Evolutionary conservation across 2,888 invertebrate genomes (phyloP).

Genomic region (Drosophila kuntzei): DNA sequence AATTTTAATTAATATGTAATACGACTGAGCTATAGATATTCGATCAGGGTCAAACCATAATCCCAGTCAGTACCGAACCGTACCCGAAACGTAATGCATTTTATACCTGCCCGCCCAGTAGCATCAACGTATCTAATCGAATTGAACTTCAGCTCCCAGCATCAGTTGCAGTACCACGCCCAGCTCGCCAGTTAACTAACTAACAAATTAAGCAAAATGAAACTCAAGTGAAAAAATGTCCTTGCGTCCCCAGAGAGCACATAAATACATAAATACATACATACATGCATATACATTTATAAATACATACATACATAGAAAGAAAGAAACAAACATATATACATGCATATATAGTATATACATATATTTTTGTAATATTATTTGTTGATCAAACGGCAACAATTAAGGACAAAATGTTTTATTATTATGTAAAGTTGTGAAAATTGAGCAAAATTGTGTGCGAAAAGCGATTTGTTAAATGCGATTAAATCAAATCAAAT

Average conservation of each 20-base stretch:
- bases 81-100: slow-evolving; percentile 62
- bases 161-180: slow-evolving; percentile 30
- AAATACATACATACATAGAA: slow-evolving; percentile 35
- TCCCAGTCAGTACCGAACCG: slow-evolving; percentile 29
- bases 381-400: slow-evolving; percentile 64
- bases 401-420: slow-evolving; percentile 57
- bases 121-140: slow-evolving; percentile 45
- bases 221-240: slow-evolving; percentile 42
- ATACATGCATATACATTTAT: slow-evolving; percentile 21
- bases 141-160: not conserved
- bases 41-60: slow-evolving; percentile 29
- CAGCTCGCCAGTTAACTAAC: slow-evolving; percentile 57
- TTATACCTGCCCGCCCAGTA: slow-evolving; percentile 50
- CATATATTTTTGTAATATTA: slow-evolving; percentile 75
- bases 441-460: slow-evolving; percentile 45
- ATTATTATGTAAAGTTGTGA: slow-evolving; percentile 51
- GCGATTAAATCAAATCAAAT: slow-evolving; percentile 33
- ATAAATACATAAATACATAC: slow-evolving; percentile 26
- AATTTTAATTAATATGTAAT: slow-evolving; percentile 50
- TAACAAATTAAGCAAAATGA: slow-evolving; percentile 37
- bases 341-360: slow-evolving; percentile 34
- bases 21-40: slow-evolving; percentile 64
- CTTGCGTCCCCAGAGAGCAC: slow-evolving; percentile 43
- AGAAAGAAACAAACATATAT: slow-evolving; percentile 34
- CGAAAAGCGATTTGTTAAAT: slow-evolving; percentile 59